Evolutionary conservation across 2,888 invertebrate genomes (phyloP).

Genomic region (Chymomyza fuscimana): DNA sequence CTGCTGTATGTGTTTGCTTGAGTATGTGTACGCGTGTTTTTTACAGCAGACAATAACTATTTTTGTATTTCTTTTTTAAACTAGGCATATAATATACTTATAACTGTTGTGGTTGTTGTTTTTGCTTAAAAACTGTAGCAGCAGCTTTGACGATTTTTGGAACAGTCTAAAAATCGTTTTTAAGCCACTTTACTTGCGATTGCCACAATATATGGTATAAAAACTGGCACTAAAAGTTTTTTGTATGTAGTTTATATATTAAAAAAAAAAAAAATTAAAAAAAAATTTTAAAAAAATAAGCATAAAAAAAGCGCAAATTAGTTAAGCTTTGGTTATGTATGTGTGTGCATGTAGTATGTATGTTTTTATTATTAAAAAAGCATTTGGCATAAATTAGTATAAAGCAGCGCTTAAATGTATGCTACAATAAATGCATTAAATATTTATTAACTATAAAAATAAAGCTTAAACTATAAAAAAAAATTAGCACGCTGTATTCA

Average conservation of each 20-base stretch:
- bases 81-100: conserved; percentile 37
- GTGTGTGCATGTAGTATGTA: conserved; percentile 25
- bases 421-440: conserved; percentile 19
- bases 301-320: conserved; percentile 29
- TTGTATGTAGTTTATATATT: conserved; percentile 32
- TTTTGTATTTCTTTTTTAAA: conserved; percentile 6
- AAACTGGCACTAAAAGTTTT: conserved; percentile 38
- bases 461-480: conserved; percentile 19
- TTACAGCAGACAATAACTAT: conserved; percentile 17
- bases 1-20: background rate
- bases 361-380: conserved; percentile 39
- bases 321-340: conserved; percentile 18
- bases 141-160: background rate
- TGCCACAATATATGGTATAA: conserved; percentile 65
- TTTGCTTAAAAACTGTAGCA: background rate
- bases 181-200: conserved; percentile 62
- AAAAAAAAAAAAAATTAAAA: conserved; percentile 33
- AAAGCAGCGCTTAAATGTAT: conserved; percentile 45
- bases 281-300: conserved; percentile 30
- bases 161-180: background rate
- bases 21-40: conserved; percentile 32
- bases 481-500: conserved; percentile 46
- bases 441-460: conserved; percentile 12
- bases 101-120: conserved; percentile 20
- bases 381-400: conserved; percentile 23